Percentiles rank a stretch among this genome's conserved stretches.
phyloP scores from a whole-genome alignment of 2,888 invertebrate species.

The Heliothis peltigera region DNA sequence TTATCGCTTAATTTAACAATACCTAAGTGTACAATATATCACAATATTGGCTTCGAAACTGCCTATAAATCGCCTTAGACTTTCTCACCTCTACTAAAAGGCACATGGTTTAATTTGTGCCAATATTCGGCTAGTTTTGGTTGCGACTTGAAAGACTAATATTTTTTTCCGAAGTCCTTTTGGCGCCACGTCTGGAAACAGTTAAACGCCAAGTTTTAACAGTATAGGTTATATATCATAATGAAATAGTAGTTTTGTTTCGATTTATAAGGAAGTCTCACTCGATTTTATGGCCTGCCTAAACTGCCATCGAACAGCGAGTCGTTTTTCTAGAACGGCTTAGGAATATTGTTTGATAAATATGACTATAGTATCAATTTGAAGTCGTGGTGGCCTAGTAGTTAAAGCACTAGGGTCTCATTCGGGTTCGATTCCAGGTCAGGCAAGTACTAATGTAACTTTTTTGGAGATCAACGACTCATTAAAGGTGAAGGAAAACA shows the following conservation, averaged over 20 bases:
- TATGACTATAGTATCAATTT: too few species aligned
- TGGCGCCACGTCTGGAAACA: slow-evolving; percentile 45
- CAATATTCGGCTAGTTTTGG: slow-evolving; percentile 1
- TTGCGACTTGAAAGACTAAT: slow-evolving; percentile 10
- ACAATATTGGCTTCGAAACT: slow-evolving; percentile 21
- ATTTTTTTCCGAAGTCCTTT: slow-evolving; percentile 39
- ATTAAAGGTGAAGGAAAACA: too few species aligned
- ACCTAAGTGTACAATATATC: slow-evolving; percentile 24
- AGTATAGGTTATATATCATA: slow-evolving; percentile 44
- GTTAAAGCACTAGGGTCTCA: too few species aligned
- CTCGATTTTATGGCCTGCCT: slow-evolving; percentile 28
- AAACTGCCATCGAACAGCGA: not conserved
- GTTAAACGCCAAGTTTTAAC: slow-evolving; percentile 42
- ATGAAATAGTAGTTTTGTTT: slow-evolving; percentile 38
- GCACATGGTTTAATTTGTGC: slow-evolving; percentile 35
- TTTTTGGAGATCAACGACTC: too few species aligned
- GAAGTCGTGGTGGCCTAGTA: too few species aligned
- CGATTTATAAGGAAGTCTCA: not conserved
- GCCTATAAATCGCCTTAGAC: slow-evolving; percentile 25
- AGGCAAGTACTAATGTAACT: too few species aligned
- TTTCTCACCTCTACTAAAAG: slow-evolving; percentile 26
- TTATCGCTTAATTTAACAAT: slow-evolving; percentile 18
- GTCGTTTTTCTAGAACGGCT: not conserved
- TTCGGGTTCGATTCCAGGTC: too few species aligned
- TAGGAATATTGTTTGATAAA: too few species aligned